A percentile compares a stretch with the other conserved stretches of the same genome.
Conservation (phyloP, 2,888 invertebrate species). For the Drosophila setosimentum region DNA sequence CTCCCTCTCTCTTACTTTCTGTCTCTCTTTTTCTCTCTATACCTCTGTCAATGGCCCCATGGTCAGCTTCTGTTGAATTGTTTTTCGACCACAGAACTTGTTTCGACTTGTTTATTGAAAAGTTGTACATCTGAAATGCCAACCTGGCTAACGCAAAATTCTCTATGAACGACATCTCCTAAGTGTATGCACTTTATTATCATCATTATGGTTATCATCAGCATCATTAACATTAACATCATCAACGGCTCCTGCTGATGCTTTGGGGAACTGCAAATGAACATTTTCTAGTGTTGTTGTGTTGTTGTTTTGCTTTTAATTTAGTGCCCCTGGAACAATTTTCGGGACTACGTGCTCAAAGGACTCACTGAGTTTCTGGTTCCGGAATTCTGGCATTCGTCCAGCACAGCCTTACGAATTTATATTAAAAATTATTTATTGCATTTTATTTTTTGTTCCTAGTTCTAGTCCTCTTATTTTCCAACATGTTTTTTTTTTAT, state of each 20-base stretch:
- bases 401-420: slow-evolving; percentile 74
- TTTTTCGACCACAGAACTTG: slow-evolving; percentile 57
- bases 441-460: slow-evolving; percentile 59
- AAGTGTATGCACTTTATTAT: slow-evolving; percentile 47
- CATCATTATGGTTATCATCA: slow-evolving; percentile 6
- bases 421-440: slow-evolving; percentile 81
- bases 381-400: slow-evolving; percentile 44
- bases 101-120: slow-evolving; percentile 75
- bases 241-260: slow-evolving; percentile 5
- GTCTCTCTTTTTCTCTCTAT: not conserved
- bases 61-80: slow-evolving; percentile 48
- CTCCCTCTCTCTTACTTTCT: not conserved
- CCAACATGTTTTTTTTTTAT: not conserved
- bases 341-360: slow-evolving; percentile 43
- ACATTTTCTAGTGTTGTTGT: slow-evolving; percentile 52
- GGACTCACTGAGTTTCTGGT: slow-evolving; percentile 7
- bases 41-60: not conserved
- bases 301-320: slow-evolving; percentile 70
- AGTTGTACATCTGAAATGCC: slow-evolving; percentile 55
- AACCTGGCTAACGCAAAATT: slow-evolving; percentile 44
- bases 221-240: slow-evolving; percentile 8
- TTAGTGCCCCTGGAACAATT: slow-evolving; percentile 59
- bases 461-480: slow-evolving; percentile 14
- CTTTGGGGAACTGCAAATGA: slow-evolving; percentile 60
- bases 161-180: slow-evolving; percentile 58